Conservation (phyloP, 2,797 vertebrate species). For the Rhabdomys pumilio region DNA sequence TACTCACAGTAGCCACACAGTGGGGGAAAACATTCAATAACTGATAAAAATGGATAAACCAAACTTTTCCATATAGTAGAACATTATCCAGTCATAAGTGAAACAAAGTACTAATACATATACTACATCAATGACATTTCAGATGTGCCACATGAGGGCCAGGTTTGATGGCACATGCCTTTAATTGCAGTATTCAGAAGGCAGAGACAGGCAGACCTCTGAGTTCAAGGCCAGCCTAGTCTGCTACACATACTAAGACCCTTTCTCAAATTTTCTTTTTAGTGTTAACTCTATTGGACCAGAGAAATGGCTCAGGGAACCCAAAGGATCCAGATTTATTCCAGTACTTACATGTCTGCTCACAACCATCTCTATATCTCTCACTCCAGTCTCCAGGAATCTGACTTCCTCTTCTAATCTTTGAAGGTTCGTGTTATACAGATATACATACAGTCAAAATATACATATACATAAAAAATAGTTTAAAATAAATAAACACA, state of each 20-base stretch:
- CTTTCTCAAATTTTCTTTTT: background rate
- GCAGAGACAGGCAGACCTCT: background rate
- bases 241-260: background rate
- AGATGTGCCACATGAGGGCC: slow-evolving; percentile 30
- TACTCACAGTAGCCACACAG: background rate
- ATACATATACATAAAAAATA: background rate
- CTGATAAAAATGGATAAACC: slow-evolving; percentile 37
- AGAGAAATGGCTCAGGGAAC: background rate
- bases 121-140: background rate
- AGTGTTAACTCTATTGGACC: background rate
- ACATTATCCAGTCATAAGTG: slow-evolving; percentile 37
- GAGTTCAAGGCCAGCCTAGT: background rate
- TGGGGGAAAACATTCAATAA: slow-evolving; percentile 6
- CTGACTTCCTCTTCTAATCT: background rate
- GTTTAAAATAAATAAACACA: background rate
- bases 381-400: background rate
- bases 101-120: background rate
- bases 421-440: background rate
- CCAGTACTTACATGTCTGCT: background rate
- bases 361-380: background rate
- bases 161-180: background rate
- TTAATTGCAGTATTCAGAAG: background rate
- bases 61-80: slow-evolving; percentile 12
- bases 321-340: background rate
- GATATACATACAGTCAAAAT: background rate